phyloP scores from a whole-genome alignment of 1,140 invertebrate species.

The Pseudomyrmex flavicornis region DNA sequence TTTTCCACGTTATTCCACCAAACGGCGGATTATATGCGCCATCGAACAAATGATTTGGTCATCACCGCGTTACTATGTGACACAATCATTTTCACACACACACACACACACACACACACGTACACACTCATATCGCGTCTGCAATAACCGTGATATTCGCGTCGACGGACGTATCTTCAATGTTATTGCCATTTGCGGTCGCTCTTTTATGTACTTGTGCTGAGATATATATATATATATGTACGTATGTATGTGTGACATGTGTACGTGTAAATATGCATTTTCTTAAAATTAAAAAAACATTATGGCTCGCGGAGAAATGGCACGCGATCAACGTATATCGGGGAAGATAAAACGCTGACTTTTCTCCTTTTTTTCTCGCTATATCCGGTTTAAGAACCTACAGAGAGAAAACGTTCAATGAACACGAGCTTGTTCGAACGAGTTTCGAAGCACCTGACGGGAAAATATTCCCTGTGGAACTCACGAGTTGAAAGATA shows the following conservation, averaged over 20 bases:
- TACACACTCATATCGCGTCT: slow-evolving; percentile 18
- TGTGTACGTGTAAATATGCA: neutral
- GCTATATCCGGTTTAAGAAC: neutral
- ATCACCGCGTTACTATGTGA: slow-evolving; percentile 24
- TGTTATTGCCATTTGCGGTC: slow-evolving; percentile 24
- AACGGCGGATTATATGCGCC: slow-evolving; percentile 34
- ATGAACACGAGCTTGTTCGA: slow-evolving; percentile 24
- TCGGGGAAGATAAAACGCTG: neutral
- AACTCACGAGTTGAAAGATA: slow-evolving; percentile 2
- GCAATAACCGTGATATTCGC: slow-evolving; percentile 43
- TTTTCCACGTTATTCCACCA: slow-evolving; percentile 25
- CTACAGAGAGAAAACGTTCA: slow-evolving; percentile 23
- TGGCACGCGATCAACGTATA: neutral
- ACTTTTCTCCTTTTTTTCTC: slow-evolving; percentile 16
- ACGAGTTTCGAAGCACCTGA: neutral
- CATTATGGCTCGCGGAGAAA: neutral
- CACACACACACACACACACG: too few species aligned
- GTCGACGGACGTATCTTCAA: slow-evolving; percentile 15
- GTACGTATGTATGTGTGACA: too few species aligned
- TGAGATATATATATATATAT: neutral
- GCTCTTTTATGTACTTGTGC: slow-evolving; percentile 26
- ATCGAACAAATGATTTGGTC: slow-evolving; percentile 43
- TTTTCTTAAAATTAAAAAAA: slow-evolving; percentile 33
- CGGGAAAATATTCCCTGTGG: slow-evolving; percentile 47
- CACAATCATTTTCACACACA: neutral